phyloP scores from a whole-genome alignment of 92 coral and sea anemone genomes.

The Meandrina meandrites region DNA sequence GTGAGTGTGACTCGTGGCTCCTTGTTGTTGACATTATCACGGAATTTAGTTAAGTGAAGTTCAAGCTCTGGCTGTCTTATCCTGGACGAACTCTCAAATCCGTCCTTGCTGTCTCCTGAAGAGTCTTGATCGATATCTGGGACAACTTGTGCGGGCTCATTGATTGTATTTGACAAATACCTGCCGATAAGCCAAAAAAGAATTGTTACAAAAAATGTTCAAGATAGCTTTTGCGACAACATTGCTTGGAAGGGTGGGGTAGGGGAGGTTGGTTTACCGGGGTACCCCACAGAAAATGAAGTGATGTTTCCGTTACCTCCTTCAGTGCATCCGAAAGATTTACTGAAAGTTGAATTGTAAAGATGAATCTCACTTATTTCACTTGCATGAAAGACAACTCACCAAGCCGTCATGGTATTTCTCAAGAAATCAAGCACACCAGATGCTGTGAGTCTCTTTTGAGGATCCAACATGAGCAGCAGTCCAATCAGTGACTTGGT shows the following conservation, averaged over 20 bases:
- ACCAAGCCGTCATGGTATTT: constrained; percentile 93
- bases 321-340: background rate
- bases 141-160: constrained; percentile 86
- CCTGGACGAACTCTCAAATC: constrained; percentile 37
- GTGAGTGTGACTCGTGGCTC: constrained; percentile 65
- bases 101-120: constrained; percentile 19
- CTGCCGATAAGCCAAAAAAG: constrained; percentile 41
- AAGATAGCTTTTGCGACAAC: background rate
- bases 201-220: background rate
- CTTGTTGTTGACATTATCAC: constrained; percentile 74
- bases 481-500: constrained; percentile 86
- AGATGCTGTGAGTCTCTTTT: constrained; percentile 86
- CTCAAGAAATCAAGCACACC: constrained; percentile 83
- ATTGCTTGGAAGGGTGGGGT: background rate
- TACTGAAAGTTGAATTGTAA: too few species aligned
- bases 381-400: constrained; percentile 26
- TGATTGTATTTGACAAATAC: constrained; percentile 77
- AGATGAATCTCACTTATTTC: background rate
- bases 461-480: constrained; percentile 86
- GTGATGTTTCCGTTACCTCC: background rate
- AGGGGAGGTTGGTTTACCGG: too few species aligned
- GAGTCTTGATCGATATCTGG: constrained; percentile 76
- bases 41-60: constrained; percentile 71
- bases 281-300: background rate
- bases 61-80: constrained; percentile 76